These are phyloP conservation scores for Epistrophella euchroma DNA, from an alignment of 2,888 invertebrate genomes.

Conservation along the genomic window DNA sequence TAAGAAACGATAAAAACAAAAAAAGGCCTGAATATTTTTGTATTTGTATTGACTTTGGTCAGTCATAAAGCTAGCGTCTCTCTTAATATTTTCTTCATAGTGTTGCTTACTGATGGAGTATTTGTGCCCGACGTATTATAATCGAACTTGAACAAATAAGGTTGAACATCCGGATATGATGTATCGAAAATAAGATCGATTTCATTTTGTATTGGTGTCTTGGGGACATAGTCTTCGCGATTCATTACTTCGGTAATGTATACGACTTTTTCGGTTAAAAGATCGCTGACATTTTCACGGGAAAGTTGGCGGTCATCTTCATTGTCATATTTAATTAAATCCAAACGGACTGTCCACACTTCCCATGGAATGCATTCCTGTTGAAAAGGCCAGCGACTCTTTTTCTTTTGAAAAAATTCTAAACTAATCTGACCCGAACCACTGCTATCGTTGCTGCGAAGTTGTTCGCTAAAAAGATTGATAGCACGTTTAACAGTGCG, in stretches of 20 bases:
- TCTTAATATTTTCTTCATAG: slow-evolving; percentile 94
- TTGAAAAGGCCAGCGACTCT: slow-evolving; percentile 94
- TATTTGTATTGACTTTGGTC: slow-evolving; percentile 71
- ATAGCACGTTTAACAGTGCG: slow-evolving; percentile 90
- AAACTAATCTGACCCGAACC: slow-evolving; percentile 94
- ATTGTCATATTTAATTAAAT: slow-evolving; percentile 92
- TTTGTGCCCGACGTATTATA: slow-evolving; percentile 92
- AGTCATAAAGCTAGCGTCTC: slow-evolving; percentile 92
- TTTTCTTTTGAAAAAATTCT: slow-evolving; percentile 97
- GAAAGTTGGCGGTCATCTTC: slow-evolving; percentile 95
- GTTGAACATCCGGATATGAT: slow-evolving; percentile 96
- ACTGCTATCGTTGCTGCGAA: slow-evolving; percentile 89
- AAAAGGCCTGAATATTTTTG: slow-evolving; percentile 31
- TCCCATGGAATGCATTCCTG: slow-evolving; percentile 99
- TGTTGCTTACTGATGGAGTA: slow-evolving; percentile 92
- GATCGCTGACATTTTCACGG: slow-evolving; percentile 94
- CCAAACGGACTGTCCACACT: slow-evolving; percentile 97
- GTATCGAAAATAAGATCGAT: slow-evolving; percentile 97
- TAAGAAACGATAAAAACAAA: slow-evolving; percentile 55
- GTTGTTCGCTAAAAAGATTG: slow-evolving; percentile 90
- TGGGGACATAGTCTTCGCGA: slow-evolving; percentile 97
- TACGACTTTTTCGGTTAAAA: slow-evolving; percentile 96
- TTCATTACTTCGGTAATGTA: slow-evolving; percentile 98
- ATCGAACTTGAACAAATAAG: slow-evolving; percentile 97
- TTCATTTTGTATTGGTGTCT: slow-evolving; percentile 96